Evolutionary conservation across 2,797 vertebrate species (phyloP).

Genomic region (Eutrigla gurnardus): DNA sequence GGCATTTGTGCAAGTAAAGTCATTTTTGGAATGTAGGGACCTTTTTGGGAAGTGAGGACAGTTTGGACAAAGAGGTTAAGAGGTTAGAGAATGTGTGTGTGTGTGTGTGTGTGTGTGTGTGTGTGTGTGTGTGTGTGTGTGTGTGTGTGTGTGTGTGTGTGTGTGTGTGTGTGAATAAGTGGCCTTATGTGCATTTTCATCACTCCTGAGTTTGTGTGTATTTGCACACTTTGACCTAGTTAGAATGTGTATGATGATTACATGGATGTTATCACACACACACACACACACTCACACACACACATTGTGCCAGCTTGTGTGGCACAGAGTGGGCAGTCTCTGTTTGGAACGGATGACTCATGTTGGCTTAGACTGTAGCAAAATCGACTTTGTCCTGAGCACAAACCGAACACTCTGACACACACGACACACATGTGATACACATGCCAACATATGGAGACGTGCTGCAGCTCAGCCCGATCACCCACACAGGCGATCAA

Average conservation of each 20-base stretch:
- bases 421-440: background rate
- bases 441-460: background rate
- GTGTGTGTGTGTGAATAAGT: background rate
- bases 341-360: conserved; percentile 70
- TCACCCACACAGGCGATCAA: conserved; percentile 15
- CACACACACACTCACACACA: conserved; percentile 26
- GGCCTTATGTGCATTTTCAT: conserved; percentile 16
- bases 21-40: background rate
- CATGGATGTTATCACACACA: background rate
- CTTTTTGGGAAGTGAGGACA: background rate
- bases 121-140: background rate
- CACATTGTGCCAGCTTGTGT: conserved; percentile 20
- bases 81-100: background rate
- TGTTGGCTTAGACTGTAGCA: conserved; percentile 38
- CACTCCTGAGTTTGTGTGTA: conserved; percentile 27
- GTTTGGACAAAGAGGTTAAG: background rate
- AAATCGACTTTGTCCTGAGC: conserved; percentile 12
- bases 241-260: conserved; percentile 23
- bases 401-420: background rate
- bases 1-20: background rate
- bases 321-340: conserved; percentile 49
- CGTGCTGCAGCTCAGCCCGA: background rate
- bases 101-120: background rate
- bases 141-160: conserved; percentile 1
- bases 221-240: conserved; percentile 26